Percentiles rank a stretch among this genome's conserved stretches.
These are phyloP conservation scores for Nomada lathburiana DNA, from an alignment of 2,888 invertebrate species.

Conservation along the genomic window DNA sequence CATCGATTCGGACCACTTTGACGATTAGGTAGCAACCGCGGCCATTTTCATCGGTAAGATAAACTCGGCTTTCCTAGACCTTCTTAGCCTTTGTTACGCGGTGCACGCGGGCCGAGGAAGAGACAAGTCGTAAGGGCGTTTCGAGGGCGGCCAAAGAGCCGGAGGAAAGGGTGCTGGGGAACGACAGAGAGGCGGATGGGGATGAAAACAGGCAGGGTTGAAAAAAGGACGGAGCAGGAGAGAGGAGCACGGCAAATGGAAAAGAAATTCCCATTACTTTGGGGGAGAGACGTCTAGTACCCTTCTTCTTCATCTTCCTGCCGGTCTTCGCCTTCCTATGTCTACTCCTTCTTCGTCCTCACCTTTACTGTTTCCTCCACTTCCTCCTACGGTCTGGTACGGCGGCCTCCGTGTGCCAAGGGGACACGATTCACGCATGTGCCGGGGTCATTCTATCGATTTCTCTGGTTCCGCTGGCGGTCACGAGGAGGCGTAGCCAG, in stretches of 20 bases:
- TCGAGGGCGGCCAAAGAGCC: constrained; percentile 46
- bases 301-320: constrained; percentile 68
- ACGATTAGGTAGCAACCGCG: constrained; percentile 53
- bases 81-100: constrained; percentile 61
- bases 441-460: constrained; percentile 80
- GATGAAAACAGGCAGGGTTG: constrained; percentile 59
- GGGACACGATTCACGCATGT: constrained; percentile 76
- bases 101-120: constrained; percentile 44
- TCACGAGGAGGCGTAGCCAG: constrained; percentile 77
- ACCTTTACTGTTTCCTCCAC: constrained; percentile 29
- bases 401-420: constrained; percentile 73
- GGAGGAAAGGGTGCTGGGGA: constrained; percentile 27
- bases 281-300: constrained; percentile 74
- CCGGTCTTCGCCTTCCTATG: constrained; percentile 38
- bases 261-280: constrained; percentile 81
- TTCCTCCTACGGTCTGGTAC: constrained; percentile 47
- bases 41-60: constrained; percentile 59
- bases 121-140: constrained; percentile 58
- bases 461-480: constrained; percentile 76
- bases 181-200: constrained; percentile 17
- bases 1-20: constrained; percentile 53
- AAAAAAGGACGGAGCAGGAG: constrained; percentile 18
- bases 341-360: constrained; percentile 52
- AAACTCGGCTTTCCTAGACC: constrained; percentile 53
- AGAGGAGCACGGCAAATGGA: constrained; percentile 69